These are phyloP conservation scores for Poecile montanus DNA, from an alignment of 2,797 vertebrate genomes.

Conservation along the genomic window DNA sequence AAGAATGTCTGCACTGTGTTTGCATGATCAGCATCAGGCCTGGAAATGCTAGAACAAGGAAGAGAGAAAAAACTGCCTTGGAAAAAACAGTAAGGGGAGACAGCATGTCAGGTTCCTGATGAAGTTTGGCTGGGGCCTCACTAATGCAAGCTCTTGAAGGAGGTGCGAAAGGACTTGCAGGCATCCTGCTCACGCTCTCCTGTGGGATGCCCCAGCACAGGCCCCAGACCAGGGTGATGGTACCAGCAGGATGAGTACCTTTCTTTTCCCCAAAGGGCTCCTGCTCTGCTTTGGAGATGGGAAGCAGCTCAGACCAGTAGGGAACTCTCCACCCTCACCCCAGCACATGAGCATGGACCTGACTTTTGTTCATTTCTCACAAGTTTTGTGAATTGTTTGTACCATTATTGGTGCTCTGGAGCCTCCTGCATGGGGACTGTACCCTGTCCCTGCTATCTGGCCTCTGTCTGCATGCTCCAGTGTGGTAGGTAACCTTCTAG, in stretches of 20 bases:
- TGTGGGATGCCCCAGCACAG: neutral
- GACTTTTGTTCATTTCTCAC: neutral
- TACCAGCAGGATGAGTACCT: neutral
- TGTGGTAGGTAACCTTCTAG: accelerated
- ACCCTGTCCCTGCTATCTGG: neutral
- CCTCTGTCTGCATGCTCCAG: neutral
- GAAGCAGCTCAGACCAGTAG: neutral
- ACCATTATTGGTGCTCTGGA: neutral
- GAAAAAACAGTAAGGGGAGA: neutral
- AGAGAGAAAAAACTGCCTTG: neutral
- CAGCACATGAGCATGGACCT: neutral
- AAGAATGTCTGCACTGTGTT: neutral
- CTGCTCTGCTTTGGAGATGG: neutral
- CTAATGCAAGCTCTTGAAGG: neutral
- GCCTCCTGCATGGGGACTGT: neutral
- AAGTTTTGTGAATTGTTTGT: neutral
- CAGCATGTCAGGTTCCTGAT: neutral
- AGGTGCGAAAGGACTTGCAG: neutral
- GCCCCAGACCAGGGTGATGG: neutral
- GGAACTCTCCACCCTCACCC: neutral
- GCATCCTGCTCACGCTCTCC: neutral
- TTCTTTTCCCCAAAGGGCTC: neutral
- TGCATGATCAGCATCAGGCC: neutral
- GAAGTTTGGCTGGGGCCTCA: accelerated
- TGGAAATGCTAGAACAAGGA: neutral